Conservation (phyloP, 2,797 vertebrate genomes). For the Triplophysa bombifrons region DNA sequence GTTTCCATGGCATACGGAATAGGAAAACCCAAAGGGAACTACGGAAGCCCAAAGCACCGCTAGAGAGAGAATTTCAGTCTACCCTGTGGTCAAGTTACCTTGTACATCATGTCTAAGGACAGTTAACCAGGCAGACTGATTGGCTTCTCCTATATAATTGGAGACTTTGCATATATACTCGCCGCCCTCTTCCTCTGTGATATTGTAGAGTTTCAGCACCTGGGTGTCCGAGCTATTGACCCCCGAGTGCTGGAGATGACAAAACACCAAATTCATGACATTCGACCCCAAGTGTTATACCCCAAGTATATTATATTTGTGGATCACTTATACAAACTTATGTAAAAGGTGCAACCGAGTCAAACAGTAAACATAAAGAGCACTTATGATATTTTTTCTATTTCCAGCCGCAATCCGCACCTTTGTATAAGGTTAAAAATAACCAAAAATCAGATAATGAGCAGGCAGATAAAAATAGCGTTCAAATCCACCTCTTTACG, state of each 20-base stretch:
- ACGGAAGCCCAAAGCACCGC: conserved; percentile 51
- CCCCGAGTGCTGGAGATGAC: conserved; percentile 97
- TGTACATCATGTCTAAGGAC: conserved; percentile 91
- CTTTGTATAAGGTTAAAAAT: too few species aligned
- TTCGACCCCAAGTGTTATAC: neutral
- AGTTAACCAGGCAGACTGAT: conserved; percentile 99
- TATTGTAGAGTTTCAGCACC: conserved; percentile 99
- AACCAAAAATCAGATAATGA: too few species aligned
- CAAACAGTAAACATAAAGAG: neutral
- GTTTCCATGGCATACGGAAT: conserved; percentile 84
- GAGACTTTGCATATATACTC: conserved; percentile 99
- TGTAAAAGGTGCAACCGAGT: neutral
- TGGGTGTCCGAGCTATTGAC: conserved; percentile 99
- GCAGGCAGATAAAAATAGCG: too few species aligned
- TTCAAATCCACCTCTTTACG: too few species aligned
- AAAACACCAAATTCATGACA: conserved; percentile 51
- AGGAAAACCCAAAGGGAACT: conserved; percentile 67
- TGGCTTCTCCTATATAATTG: conserved; percentile 99
- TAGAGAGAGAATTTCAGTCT: conserved; percentile 47
- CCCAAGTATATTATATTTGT: conserved; percentile 4
- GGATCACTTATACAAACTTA: neutral
- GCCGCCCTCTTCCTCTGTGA: conserved; percentile 99
- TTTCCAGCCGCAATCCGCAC: too few species aligned
- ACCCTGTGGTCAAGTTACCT: conserved; percentile 81
- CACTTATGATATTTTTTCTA: neutral